A percentile compares a stretch with the other conserved stretches of the same genome.
phyloP scores from a whole-genome alignment of 2,113 vertebrate genomes.

The Arenaria interpres region DNA sequence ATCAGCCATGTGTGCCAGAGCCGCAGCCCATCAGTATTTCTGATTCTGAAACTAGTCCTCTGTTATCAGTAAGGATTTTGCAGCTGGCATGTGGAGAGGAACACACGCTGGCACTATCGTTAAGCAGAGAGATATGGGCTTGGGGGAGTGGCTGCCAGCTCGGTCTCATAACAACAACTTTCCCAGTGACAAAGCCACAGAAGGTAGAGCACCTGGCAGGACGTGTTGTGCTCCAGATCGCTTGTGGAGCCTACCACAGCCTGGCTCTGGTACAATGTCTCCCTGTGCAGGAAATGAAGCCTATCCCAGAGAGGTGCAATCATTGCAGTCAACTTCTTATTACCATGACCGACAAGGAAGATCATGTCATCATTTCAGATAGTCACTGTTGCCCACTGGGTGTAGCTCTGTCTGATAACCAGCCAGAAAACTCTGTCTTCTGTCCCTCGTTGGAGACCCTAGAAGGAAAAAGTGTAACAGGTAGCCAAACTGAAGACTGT shows the following conservation, averaged over 20 bases:
- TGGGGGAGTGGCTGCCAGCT: conserved; percentile 96
- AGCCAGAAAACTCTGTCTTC: conserved; percentile 38
- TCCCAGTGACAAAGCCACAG: conserved; percentile 89
- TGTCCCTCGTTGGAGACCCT: neutral
- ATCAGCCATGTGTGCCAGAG: conserved; percentile 80
- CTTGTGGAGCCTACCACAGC: conserved; percentile 91
- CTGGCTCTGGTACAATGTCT: conserved; percentile 90
- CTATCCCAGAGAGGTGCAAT: conserved; percentile 88
- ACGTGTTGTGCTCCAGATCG: conserved; percentile 89
- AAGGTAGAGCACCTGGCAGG: conserved; percentile 91
- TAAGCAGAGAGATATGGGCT: conserved; percentile 90
- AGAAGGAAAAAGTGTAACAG: neutral
- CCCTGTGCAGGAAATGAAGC: conserved; percentile 79
- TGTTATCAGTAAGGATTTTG: conserved; percentile 79
- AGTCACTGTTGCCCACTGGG: conserved; percentile 89
- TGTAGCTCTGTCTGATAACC: conserved; percentile 79
- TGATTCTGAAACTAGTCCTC: conserved; percentile 78
- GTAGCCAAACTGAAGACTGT: conserved; percentile 25
- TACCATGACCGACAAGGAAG: conserved; percentile 98
- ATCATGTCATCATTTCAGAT: conserved; percentile 98
- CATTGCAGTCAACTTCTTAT: conserved; percentile 94
- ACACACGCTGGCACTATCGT: conserved; percentile 89
- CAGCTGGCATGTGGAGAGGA: conserved; percentile 92
- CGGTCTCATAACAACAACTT: conserved; percentile 80
- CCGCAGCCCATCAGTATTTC: conserved; percentile 84